phyloP scores from a whole-genome alignment of 2,113 vertebrate genomes.

The Nicator chloris region DNA sequence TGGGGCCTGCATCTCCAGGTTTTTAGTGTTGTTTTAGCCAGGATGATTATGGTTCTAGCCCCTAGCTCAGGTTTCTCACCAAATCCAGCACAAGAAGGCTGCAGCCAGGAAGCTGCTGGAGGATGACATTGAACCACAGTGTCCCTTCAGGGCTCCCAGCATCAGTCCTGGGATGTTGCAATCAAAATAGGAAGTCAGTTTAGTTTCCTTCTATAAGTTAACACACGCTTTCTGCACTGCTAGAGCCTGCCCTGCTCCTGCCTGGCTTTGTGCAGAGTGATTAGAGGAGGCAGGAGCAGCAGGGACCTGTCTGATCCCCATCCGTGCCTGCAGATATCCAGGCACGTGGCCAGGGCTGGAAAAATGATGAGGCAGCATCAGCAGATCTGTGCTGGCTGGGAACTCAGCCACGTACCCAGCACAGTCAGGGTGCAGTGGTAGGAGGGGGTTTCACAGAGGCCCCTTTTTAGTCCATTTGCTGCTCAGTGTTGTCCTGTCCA shows the following conservation, averaged over 20 bases:
- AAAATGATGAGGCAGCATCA: background rate
- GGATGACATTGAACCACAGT: background rate
- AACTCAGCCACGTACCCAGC: background rate
- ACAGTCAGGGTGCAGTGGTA: rapidly evolving
- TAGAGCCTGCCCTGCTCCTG: background rate
- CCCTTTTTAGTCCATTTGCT: background rate
- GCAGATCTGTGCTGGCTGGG: background rate
- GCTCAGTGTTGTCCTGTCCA: background rate
- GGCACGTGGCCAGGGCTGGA: background rate
- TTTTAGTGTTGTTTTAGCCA: background rate
- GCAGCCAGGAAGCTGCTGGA: background rate
- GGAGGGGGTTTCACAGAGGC: background rate
- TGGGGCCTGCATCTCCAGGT: background rate
- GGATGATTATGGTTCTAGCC: rapidly evolving
- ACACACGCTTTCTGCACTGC: rapidly evolving
- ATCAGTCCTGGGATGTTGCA: background rate
- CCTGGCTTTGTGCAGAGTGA: background rate
- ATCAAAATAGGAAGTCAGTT: background rate
- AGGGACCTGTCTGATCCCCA: background rate
- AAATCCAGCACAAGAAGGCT: background rate
- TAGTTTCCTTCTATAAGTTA: background rate
- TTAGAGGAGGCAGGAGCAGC: background rate
- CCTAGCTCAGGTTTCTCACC: background rate
- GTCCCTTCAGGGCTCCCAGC: background rate
- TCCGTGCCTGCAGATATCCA: background rate